Percentiles rank a stretch among this genome's conserved stretches.
phyloP scores from a whole-genome alignment of 2,113 vertebrate species.

The Pygoscelis adeliae region DNA sequence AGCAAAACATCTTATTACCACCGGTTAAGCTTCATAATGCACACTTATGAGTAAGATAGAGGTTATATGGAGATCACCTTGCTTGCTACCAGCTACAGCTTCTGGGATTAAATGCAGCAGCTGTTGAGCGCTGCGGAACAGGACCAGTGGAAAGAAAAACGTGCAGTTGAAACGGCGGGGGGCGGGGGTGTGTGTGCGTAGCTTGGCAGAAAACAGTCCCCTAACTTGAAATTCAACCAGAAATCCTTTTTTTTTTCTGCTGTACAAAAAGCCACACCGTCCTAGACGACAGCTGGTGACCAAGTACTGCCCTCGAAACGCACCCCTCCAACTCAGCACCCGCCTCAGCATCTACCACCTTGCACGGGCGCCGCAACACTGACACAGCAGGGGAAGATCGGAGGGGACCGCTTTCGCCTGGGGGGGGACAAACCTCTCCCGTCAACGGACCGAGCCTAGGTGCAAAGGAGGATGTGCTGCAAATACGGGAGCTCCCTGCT shows the following conservation, averaged over 20 bases:
- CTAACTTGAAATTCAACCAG: slow-evolving; percentile 9
- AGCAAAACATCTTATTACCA: slow-evolving; percentile 54
- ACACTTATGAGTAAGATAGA: neutral
- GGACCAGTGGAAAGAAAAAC: neutral
- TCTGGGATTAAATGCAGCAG: slow-evolving; percentile 51
- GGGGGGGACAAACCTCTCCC: neutral
- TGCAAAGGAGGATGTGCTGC: neutral
- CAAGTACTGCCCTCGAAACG: neutral
- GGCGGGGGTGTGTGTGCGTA: neutral
- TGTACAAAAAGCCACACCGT: neutral
- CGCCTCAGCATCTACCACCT: neutral
- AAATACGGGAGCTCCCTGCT: neutral
- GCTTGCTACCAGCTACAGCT: slow-evolving; percentile 34
- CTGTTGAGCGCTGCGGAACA: neutral
- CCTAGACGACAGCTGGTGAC: neutral
- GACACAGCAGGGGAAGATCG: fast-evolving
- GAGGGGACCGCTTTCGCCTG: fast-evolving
- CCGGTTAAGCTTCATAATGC: slow-evolving; percentile 45
- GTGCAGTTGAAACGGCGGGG: neutral
- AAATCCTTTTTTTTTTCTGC: neutral
- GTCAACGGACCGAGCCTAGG: fast-evolving
- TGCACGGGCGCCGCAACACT: fast-evolving
- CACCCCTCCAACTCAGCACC: neutral
- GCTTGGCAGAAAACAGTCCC: neutral
- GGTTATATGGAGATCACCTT: slow-evolving; percentile 48